Conservation (phyloP, 2,797 vertebrate species). For the Capromys pilorides region DNA sequence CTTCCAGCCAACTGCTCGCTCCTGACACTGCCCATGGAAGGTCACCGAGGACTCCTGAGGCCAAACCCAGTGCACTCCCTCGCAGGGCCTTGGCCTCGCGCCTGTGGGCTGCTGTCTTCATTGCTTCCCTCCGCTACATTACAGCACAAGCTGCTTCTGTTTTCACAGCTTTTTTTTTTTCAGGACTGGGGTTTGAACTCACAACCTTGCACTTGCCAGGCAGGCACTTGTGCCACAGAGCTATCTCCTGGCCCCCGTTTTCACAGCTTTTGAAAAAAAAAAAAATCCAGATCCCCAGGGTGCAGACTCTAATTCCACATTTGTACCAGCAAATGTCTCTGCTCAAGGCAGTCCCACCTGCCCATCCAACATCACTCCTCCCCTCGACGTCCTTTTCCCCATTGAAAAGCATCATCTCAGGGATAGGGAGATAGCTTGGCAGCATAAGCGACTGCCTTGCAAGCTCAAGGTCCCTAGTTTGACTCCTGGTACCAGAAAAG, state of each 20-base stretch:
- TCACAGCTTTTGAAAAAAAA: neutral
- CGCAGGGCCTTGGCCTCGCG: neutral
- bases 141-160: neutral
- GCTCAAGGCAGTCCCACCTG: neutral
- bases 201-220: no score
- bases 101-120: neutral
- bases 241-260: no score
- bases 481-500: no score
- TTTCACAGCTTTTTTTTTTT: neutral
- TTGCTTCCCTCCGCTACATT: neutral
- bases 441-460: no score
- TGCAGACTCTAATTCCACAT: neutral
- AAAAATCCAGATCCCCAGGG: neutral
- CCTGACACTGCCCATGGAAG: neutral
- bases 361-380: neutral
- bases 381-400: neutral
- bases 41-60: slow-evolving; percentile 13
- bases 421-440: no score
- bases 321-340: accelerated
- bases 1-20: neutral
- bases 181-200: no score
- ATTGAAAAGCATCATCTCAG: neutral
- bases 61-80: neutral
- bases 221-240: no score
- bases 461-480: no score